phyloP scores from a whole-genome alignment of 37 sponge, comb jelly and placozoan genomes.

The Chondrosia reniformis region DNA sequence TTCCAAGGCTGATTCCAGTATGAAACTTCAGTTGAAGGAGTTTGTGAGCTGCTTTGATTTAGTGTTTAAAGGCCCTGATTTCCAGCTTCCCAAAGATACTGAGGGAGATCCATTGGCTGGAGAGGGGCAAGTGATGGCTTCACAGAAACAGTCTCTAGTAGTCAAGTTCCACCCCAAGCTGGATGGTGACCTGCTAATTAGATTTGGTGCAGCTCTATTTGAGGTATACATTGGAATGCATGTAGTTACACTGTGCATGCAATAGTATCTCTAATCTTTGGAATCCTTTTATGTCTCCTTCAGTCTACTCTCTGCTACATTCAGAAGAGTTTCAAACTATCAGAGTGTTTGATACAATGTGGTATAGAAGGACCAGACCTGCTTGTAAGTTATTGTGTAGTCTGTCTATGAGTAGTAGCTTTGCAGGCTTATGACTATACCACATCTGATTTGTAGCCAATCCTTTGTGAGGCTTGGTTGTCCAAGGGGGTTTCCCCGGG shows the following conservation, averaged over 20 bases:
- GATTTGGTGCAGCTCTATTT: conserved; percentile 2
- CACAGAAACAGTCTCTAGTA: background rate
- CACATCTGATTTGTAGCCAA: background rate
- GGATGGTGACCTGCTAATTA: background rate
- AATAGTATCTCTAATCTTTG: background rate
- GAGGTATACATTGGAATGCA: background rate
- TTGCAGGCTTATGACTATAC: background rate
- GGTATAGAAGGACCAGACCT: conserved; percentile 8
- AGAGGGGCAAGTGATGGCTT: background rate
- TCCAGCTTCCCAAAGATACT: conserved; percentile 1
- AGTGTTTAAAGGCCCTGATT: background rate
- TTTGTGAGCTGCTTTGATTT: background rate
- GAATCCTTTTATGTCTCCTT: background rate
- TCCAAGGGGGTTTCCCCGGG: conserved; percentile 7
- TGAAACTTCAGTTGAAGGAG: background rate
- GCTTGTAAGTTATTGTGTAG: background rate
- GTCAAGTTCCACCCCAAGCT: conserved; percentile 1
- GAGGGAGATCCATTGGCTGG: background rate
- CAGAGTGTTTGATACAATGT: no score
- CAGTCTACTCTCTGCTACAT: background rate
- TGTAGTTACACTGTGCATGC: background rate
- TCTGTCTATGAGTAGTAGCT: background rate
- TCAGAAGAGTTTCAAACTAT: background rate
- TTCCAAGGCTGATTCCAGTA: background rate
- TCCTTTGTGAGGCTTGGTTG: conserved; percentile 1